A percentile compares a stretch with the other conserved stretches of the same genome.
These are phyloP conservation scores for Larimichthys crocea DNA, from an alignment of 2,113 vertebrate species.

Conservation along the genomic window DNA sequence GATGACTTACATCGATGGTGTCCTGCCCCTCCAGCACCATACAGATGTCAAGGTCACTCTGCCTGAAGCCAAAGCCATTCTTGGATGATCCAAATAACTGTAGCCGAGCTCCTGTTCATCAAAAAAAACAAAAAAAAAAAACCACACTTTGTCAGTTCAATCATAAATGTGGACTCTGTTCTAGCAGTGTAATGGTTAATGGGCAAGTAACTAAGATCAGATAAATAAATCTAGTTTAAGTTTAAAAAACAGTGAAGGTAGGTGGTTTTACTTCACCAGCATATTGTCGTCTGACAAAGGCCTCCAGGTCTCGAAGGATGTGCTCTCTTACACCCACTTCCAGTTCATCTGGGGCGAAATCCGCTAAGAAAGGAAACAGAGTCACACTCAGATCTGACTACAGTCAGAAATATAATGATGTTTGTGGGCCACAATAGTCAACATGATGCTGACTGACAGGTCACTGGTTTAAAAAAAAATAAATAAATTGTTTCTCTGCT, in stretches of 20 bases:
- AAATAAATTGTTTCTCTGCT: not conserved
- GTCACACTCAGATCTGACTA: not conserved
- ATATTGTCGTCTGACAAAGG: conserved; percentile 89
- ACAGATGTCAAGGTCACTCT: conserved; percentile 96
- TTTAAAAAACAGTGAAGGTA: not conserved
- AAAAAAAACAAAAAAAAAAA: too few relatives aligned
- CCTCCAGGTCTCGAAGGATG: conserved; percentile 91
- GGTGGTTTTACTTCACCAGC: conserved; percentile 81
- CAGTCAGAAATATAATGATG: not conserved
- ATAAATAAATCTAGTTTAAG: not conserved
- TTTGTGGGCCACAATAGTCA: not conserved
- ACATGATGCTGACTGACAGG: not conserved
- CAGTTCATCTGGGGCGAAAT: conserved; percentile 89
- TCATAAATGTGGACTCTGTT: not conserved
- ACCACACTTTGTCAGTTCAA: not conserved
- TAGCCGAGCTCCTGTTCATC: conserved; percentile 87
- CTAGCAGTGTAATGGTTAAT: not conserved
- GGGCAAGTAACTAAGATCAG: not conserved
- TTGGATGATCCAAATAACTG: conserved; percentile 95
- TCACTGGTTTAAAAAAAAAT: too few relatives aligned
- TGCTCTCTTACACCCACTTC: conserved; percentile 90
- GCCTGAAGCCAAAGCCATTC: conserved; percentile 96
- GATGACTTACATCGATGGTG: conserved; percentile 85
- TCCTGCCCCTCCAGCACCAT: conserved; percentile 93
- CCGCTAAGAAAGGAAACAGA: conserved; percentile 62